Evolutionary conservation across 2,888 invertebrate species (phyloP).

Genomic region (Drosophila imparisetae): DNA sequence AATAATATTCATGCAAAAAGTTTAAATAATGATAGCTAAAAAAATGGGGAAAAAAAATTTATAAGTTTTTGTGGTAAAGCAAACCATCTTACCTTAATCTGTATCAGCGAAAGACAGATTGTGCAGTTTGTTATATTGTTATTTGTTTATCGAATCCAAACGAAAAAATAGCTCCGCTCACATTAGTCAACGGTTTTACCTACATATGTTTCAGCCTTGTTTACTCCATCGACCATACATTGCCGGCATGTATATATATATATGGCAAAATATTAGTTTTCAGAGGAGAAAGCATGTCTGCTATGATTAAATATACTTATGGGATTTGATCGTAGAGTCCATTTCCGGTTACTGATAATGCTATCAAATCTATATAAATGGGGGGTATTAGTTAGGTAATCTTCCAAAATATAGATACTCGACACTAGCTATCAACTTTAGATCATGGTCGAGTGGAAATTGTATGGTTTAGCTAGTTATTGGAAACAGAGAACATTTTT

Average conservation of each 20-base stretch:
- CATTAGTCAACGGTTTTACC: neutral
- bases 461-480: neutral
- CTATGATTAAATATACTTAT: conserved; percentile 5
- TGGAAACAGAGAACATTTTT: neutral
- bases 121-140: neutral
- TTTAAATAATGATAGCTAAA: neutral
- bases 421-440: conserved; percentile 4
- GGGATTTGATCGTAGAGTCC: neutral
- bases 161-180: neutral
- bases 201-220: neutral
- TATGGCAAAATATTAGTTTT: neutral
- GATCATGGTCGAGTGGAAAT: neutral
- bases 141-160: neutral
- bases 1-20: neutral
- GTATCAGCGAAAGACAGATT: neutral
- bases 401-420: neutral
- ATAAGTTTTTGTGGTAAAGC: neutral
- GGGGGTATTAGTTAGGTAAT: conserved; percentile 2
- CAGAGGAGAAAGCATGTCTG: neutral
- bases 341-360: conserved; percentile 3
- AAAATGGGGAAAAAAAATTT: neutral
- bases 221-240: neutral
- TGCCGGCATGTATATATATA: neutral
- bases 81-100: neutral
- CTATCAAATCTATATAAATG: conserved; percentile 2